A percentile compares a stretch with the other conserved stretches of the same genome.
Evolutionary conservation across 1,140 invertebrate genomes (phyloP).

Genomic region (Sycobia sp.): DNA sequence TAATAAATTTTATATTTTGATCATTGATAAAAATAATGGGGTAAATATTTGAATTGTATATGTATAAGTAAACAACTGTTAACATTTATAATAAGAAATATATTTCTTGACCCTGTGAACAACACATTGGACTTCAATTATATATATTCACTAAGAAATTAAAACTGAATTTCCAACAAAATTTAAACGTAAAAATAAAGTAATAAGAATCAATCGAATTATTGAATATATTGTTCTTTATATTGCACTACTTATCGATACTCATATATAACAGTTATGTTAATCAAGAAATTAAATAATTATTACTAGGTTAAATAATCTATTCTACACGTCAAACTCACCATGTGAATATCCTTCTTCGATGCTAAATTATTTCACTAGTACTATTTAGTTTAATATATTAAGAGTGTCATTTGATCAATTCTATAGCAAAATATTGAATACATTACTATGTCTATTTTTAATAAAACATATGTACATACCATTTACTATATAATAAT

Average conservation of each 20-base stretch:
- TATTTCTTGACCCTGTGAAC: too few relatives aligned
- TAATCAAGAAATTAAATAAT: slow-evolving; percentile 19
- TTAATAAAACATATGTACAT: slow-evolving; percentile 1
- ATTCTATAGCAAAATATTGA: slow-evolving; percentile 36
- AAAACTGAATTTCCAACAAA: background rate
- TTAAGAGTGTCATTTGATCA: slow-evolving; percentile 5
- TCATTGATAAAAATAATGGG: too few relatives aligned
- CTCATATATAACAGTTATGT: slow-evolving; percentile 13
- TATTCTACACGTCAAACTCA: slow-evolving; percentile 43
- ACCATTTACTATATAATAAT: slow-evolving; percentile 1
- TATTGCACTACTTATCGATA: slow-evolving; percentile 35
- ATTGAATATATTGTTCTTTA: slow-evolving; percentile 15
- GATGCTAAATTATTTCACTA: slow-evolving; percentile 42
- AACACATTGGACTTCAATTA: slow-evolving; percentile 51
- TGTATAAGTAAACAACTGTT: too few relatives aligned
- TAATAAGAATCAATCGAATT: slow-evolving; percentile 1
- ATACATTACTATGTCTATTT: slow-evolving; percentile 32
- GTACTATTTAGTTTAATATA: slow-evolving; percentile 31
- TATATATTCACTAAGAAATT: too few relatives aligned
- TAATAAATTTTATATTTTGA: too few relatives aligned
- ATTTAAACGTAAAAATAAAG: background rate
- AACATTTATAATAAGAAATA: too few relatives aligned
- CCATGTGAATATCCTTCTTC: slow-evolving; percentile 36
- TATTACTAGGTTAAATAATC: slow-evolving; percentile 30
- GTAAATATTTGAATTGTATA: too few relatives aligned